phyloP scores from a whole-genome alignment of 1,140 invertebrate genomes.

The Mycetomoellerius zeteki region DNA sequence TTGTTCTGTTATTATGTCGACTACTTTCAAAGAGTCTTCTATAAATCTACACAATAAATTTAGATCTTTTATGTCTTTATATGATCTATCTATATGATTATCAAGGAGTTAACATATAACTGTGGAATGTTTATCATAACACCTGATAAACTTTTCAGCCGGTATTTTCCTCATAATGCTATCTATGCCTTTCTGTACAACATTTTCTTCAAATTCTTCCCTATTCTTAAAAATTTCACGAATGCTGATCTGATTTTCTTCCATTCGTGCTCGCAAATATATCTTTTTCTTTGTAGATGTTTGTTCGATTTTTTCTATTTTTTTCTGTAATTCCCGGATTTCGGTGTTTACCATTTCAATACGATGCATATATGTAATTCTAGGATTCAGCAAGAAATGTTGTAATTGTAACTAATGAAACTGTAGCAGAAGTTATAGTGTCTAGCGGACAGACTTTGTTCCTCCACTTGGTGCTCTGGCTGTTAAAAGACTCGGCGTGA shows the following conservation, averaged over 20 bases:
- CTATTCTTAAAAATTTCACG: constrained; percentile 82
- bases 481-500: constrained; percentile 34
- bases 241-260: constrained; percentile 86
- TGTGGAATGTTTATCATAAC: background rate
- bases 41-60: constrained; percentile 80
- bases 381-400: constrained; percentile 27
- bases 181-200: constrained; percentile 85
- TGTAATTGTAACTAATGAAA: background rate
- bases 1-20: constrained; percentile 86
- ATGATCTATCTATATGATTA: constrained; percentile 8
- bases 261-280: constrained; percentile 84
- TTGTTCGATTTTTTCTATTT: constrained; percentile 78
- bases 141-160: constrained; percentile 87
- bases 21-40: constrained; percentile 86
- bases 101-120: background rate
- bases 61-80: background rate
- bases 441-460: constrained; percentile 42
- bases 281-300: constrained; percentile 81
- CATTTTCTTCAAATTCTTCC: constrained; percentile 83
- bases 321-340: constrained; percentile 83
- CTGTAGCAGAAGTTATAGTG: background rate
- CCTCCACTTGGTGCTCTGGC: background rate
- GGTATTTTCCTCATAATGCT: constrained; percentile 86
- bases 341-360: constrained; percentile 85
- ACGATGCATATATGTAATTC: constrained; percentile 77